These are phyloP conservation scores for Ips typographus DNA, from an alignment of 1,140 invertebrate species.

Conservation along the genomic window DNA sequence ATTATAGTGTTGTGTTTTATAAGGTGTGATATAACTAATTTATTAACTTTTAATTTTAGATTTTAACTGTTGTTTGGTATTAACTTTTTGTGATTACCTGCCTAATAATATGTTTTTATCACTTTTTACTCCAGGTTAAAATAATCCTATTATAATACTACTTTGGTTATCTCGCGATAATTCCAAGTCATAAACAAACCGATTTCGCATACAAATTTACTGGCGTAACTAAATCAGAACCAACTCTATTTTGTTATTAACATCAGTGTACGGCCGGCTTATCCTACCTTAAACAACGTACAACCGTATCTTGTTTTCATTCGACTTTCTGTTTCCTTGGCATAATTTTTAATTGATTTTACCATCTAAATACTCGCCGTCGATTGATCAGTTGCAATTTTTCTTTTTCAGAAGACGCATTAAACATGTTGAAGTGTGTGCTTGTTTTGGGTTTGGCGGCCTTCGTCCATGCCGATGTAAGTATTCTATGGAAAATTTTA, in stretches of 20 bases:
- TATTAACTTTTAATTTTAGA: no score
- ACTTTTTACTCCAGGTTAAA: no score
- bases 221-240: neutral
- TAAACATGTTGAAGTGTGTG: slow-evolving; percentile 10
- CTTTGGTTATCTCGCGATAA: no score
- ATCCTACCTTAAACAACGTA: slow-evolving; percentile 1
- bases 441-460: slow-evolving; percentile 5
- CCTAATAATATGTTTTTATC: no score
- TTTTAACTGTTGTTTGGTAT: no score
- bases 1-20: neutral
- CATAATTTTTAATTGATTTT: slow-evolving; percentile 13
- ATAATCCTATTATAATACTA: no score
- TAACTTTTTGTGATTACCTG: no score
- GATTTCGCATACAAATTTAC: neutral
- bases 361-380: neutral
- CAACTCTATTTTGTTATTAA: neutral
- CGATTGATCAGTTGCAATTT: slow-evolving; percentile 1
- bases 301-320: neutral
- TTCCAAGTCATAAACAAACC: no score
- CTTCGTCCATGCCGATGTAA: slow-evolving; percentile 2
- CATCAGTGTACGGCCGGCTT: neutral
- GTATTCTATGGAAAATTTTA: slow-evolving; percentile 6
- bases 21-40: neutral
- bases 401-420: slow-evolving; percentile 8
- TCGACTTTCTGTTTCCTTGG: slow-evolving; percentile 24